Evolutionary conservation across 2,797 vertebrate species (phyloP).

Genomic region (Silurus lanzhouensis): DNA sequence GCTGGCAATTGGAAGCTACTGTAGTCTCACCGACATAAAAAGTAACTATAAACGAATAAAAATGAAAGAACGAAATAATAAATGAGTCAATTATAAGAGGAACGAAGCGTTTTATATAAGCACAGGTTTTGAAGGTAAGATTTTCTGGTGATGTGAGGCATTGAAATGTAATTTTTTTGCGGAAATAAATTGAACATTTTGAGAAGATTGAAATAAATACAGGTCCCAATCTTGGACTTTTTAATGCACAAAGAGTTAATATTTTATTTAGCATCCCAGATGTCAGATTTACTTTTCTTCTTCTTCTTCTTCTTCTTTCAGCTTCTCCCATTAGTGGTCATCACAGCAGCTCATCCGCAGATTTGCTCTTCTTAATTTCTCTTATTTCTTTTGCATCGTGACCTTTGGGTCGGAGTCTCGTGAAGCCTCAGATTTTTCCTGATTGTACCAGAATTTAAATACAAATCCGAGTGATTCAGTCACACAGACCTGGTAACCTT

Average conservation of each 20-base stretch:
- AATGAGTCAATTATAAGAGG: neutral
- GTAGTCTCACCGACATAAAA: neutral
- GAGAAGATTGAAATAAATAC: neutral
- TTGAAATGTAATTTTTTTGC: neutral
- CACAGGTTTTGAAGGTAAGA: neutral
- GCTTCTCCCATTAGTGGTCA: too few species aligned
- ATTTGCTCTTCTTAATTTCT: too few species aligned
- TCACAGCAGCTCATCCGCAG: too few species aligned
- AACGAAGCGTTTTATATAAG: neutral
- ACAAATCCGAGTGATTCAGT: neutral
- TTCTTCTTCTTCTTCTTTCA: too few species aligned
- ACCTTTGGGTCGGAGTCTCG: neutral
- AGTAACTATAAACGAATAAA: neutral
- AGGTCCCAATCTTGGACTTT: neutral
- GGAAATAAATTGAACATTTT: neutral
- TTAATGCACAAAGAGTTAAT: neutral
- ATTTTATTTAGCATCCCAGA: neutral
- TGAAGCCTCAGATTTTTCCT: neutral
- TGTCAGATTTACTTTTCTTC: neutral
- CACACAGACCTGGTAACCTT: slow-evolving; percentile 2
- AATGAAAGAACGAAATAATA: too few species aligned
- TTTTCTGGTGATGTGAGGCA: neutral
- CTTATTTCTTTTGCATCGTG: neutral
- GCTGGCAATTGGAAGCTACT: too few species aligned
- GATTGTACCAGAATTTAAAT: neutral